These are phyloP conservation scores for Mustelus asterias DNA, from an alignment of 2,113 vertebrate species.

Conservation along the genomic window DNA sequence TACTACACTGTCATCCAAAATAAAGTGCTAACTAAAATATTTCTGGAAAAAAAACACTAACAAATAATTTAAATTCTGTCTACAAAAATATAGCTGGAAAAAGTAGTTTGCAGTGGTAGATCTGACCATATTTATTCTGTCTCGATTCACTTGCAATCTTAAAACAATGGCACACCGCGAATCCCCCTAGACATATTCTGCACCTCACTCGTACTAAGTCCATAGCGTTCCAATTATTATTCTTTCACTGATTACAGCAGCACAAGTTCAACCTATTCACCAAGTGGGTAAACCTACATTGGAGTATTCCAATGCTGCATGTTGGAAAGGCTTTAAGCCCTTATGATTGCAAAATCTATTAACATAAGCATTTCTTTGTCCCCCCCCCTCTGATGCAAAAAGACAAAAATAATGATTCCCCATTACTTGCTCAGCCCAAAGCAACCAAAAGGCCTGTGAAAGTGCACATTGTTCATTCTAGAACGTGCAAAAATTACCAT, in stretches of 20 bases:
- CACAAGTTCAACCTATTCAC: not conserved
- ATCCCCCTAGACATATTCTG: not conserved
- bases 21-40: not conserved
- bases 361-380: not conserved
- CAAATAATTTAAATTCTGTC: not conserved
- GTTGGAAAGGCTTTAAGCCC: not conserved
- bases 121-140: not conserved
- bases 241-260: not conserved
- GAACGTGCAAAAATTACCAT: not conserved
- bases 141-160: not conserved
- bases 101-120: not conserved
- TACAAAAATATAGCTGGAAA: not conserved
- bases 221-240: not conserved
- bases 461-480: not conserved
- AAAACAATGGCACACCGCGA: not conserved
- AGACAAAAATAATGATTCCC: not conserved
- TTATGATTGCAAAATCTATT: not conserved
- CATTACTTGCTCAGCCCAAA: not conserved
- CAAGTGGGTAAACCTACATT: not conserved
- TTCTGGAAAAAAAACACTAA: not conserved
- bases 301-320: not conserved
- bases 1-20: not conserved
- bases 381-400: not conserved
- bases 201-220: not conserved
- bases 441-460: no score